Conservation (phyloP, 2,797 vertebrate genomes). For the Fratercula arctica region DNA sequence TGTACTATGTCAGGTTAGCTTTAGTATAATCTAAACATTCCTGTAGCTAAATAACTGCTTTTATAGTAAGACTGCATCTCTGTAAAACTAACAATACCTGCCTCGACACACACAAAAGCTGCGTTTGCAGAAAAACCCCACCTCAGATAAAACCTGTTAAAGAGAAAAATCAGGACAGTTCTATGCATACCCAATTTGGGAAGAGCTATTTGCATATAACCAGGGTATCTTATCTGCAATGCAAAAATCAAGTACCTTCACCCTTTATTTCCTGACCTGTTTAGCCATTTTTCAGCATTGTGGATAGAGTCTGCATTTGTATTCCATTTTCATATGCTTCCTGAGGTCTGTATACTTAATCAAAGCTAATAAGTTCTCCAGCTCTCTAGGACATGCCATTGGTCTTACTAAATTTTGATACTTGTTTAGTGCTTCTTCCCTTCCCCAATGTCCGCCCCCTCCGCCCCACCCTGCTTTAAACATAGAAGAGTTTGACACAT, state of each 20-base stretch:
- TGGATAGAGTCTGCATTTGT: not conserved
- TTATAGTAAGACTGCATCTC: not conserved
- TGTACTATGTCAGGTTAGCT: not conserved
- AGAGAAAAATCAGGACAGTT: not conserved
- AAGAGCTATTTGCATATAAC: not conserved
- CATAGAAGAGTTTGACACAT: not conserved
- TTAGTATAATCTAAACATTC: not conserved
- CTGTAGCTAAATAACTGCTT: not conserved
- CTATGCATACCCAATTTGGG: not conserved
- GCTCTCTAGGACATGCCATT: not conserved
- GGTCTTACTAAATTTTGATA: not conserved
- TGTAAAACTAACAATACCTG: not conserved
- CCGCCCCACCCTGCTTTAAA: not conserved
- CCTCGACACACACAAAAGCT: not conserved
- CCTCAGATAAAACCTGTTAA: not conserved
- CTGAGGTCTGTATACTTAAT: not conserved
- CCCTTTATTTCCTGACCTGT: not conserved
- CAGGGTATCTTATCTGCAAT: not conserved
- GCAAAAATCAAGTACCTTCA: not conserved
- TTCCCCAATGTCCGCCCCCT: not conserved
- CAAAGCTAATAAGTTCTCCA: not conserved
- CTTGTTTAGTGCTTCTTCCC: not conserved
- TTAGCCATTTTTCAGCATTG: not conserved
- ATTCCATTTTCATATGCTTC: not conserved
- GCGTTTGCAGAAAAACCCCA: not conserved